A percentile compares a stretch with the other conserved stretches of the same genome.
phyloP scores from a whole-genome alignment of 1,140 invertebrate genomes.

The Cryptotermes secundus region DNA sequence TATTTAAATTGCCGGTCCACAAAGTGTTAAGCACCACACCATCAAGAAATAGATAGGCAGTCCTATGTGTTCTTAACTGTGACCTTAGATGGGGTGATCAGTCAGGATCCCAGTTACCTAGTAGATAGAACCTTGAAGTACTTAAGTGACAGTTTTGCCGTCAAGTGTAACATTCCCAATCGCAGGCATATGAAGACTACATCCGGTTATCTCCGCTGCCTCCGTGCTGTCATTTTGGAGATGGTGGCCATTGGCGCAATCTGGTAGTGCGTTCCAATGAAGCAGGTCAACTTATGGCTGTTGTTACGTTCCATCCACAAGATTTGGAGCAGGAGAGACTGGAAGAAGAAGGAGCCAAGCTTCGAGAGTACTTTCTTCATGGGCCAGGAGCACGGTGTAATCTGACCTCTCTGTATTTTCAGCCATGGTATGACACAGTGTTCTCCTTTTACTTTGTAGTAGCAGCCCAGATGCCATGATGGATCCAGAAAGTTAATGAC shows the following conservation, averaged over 20 bases:
- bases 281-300: constrained; percentile 49
- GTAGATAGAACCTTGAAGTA: too few relatives aligned
- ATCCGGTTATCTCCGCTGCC: constrained; percentile 46
- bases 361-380: constrained; percentile 43
- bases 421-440: constrained; percentile 42
- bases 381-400: constrained; percentile 37
- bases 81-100: too few relatives aligned
- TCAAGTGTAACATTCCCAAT: background rate
- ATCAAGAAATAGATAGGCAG: too few relatives aligned
- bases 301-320: constrained; percentile 52
- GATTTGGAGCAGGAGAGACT: constrained; percentile 45
- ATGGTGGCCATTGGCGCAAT: constrained; percentile 53
- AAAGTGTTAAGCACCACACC: too few relatives aligned
- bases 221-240: constrained; percentile 49
- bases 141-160: background rate
- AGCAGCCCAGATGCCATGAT: too few relatives aligned
- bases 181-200: constrained; percentile 53
- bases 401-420: constrained; percentile 43
- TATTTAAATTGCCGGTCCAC: too few relatives aligned
- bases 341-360: constrained; percentile 42
- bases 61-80: too few relatives aligned
- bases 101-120: too few relatives aligned
- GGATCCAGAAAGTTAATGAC: too few relatives aligned
- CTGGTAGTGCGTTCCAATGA: constrained; percentile 51
- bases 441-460: too few relatives aligned